A percentile compares a stretch with the other conserved stretches of the same genome.
Conservation (phyloP, 92 coral and sea anemone genomes). For the Porites rus region DNA sequence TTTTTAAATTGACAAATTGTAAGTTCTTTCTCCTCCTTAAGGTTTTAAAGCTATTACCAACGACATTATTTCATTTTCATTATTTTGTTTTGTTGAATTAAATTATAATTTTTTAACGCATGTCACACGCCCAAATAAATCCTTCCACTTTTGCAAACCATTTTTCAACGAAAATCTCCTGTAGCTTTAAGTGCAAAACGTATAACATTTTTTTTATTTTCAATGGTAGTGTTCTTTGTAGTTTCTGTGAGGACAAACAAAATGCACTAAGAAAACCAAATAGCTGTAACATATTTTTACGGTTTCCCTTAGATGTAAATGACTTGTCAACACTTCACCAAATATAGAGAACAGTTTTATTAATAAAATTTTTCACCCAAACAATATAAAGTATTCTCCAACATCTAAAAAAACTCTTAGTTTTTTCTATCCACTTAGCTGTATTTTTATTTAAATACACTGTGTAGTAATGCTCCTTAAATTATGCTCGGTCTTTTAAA, state of each 20-base stretch:
- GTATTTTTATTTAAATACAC: not conserved
- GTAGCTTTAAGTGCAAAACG: not conserved
- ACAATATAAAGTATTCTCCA: slow-evolving; percentile 4
- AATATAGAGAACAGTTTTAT: slow-evolving; percentile 5
- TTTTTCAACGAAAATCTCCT: not conserved
- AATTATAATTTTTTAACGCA: not conserved
- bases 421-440: not conserved
- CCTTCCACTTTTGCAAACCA: not conserved
- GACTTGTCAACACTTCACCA: slow-evolving; percentile 27
- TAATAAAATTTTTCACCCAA: slow-evolving; percentile 23
- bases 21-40: not conserved
- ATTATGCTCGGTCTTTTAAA: not conserved
- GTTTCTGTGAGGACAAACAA: not conserved
- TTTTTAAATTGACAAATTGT: not conserved
- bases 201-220: not conserved
- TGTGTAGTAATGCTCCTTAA: not conserved
- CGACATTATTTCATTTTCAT: not conserved
- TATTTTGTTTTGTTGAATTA: not conserved
- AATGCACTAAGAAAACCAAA: not conserved
- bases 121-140: not conserved
- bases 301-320: not conserved
- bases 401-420: not conserved
- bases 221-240: not conserved
- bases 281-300: not conserved
- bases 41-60: slow-evolving; percentile 11